Percentiles rank a stretch among this genome's conserved stretches.
phyloP scores from a whole-genome alignment of 2,113 vertebrate genomes.

The Aegithalos caudatus region DNA sequence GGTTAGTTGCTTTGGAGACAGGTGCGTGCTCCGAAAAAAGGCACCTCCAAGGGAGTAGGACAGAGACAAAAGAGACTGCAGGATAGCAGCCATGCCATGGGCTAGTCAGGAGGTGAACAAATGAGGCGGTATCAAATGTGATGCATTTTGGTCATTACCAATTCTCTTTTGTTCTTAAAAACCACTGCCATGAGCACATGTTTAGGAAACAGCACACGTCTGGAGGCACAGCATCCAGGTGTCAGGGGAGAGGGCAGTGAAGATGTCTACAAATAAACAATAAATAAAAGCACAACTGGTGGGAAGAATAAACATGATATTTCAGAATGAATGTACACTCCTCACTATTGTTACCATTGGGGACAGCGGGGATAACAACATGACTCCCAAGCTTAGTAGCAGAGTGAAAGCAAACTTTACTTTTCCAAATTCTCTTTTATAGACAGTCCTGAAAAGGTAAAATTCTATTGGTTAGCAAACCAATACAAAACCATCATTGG shows the following conservation, averaged over 20 bases:
- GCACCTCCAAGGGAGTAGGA: neutral
- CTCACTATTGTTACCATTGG: no score
- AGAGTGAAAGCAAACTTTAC: no score
- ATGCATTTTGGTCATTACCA: neutral
- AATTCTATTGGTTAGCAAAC: no score
- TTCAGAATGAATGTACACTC: neutral
- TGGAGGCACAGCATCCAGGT: neutral
- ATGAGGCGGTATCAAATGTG: neutral
- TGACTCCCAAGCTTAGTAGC: no score
- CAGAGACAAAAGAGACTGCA: rapidly evolving
- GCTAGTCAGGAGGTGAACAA: neutral
- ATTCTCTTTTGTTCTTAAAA: neutral
- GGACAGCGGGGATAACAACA: no score
- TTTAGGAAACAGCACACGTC: rapidly evolving
- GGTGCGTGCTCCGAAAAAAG: neutral
- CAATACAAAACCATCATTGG: no score
- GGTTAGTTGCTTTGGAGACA: conserved; percentile 42
- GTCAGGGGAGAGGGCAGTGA: neutral
- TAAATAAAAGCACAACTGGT: neutral
- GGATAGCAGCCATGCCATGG: neutral
- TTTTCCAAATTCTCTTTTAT: no score
- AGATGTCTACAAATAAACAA: neutral
- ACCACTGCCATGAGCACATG: neutral
- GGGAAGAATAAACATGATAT: neutral
- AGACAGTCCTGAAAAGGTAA: no score